Evolutionary conservation across 2,888 invertebrate species (phyloP).

Genomic region (Steinernema hermaphroditum): DNA sequence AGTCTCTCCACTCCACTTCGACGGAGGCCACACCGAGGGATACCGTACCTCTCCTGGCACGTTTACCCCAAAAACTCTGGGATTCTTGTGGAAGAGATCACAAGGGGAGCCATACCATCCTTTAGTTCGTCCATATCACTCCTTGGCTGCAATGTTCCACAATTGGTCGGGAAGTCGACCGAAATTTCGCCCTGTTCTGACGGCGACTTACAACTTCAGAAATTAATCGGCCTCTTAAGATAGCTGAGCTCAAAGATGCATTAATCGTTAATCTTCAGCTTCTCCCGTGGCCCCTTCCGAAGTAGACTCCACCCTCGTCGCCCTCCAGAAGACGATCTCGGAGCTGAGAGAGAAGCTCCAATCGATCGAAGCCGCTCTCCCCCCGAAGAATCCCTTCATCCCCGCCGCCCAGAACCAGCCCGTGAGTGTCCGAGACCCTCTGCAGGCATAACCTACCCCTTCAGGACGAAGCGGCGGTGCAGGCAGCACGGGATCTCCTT

Average conservation of each 20-base stretch:
- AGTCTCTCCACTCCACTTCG: too few relatives aligned
- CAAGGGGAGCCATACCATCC: too few relatives aligned
- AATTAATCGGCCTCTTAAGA: not conserved
- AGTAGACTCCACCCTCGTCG: not conserved
- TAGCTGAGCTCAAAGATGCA: not conserved
- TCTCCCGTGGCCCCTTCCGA: not conserved
- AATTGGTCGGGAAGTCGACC: too few relatives aligned
- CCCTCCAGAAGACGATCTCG: not conserved
- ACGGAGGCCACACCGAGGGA: too few relatives aligned
- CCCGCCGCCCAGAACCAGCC: not conserved
- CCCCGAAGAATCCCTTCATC: not conserved
- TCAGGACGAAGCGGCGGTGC: not conserved
- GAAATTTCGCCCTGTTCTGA: too few relatives aligned
- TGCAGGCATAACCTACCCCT: too few relatives aligned
- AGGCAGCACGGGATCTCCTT: slow-evolving; percentile 1
- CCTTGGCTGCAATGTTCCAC: too few relatives aligned
- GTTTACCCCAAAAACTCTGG: not conserved
- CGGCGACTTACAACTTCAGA: too few relatives aligned
- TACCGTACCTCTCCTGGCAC: too few relatives aligned
- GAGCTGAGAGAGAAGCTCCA: not conserved
- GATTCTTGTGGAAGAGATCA: not conserved
- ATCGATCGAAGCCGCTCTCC: slow-evolving; percentile 7
- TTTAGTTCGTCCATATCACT: too few relatives aligned
- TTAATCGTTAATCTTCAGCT: not conserved
- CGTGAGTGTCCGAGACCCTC: too few relatives aligned